Conservation (phyloP, 2,113 vertebrate species). For the Orthonyx spaldingii region DNA sequence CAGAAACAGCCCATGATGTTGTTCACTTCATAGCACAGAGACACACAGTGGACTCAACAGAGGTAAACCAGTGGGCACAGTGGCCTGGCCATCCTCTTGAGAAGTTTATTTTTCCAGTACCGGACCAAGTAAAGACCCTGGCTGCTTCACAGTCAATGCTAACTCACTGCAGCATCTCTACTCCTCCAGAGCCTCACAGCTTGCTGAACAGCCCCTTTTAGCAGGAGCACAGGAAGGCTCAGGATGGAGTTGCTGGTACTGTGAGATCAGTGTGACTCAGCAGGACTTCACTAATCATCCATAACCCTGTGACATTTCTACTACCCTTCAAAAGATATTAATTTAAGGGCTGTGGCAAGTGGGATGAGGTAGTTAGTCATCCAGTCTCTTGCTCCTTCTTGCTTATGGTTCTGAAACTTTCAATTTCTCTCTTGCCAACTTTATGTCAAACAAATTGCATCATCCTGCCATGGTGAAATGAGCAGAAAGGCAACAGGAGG, state of each 20-base stretch:
- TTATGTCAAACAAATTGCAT: background rate
- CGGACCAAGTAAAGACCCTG: background rate
- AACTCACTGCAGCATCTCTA: background rate
- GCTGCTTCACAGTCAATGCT: background rate
- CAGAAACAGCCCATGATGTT: background rate
- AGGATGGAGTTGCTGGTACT: background rate
- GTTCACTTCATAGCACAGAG: background rate
- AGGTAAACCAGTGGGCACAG: background rate
- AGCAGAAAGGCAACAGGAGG: background rate
- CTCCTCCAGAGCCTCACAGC: background rate
- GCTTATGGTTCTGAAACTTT: background rate
- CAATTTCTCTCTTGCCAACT: background rate
- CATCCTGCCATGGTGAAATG: background rate
- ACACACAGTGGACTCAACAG: background rate
- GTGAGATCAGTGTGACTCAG: background rate
- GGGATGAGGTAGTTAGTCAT: background rate
- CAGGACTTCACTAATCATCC: background rate
- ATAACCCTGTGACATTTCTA: background rate
- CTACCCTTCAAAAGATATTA: background rate
- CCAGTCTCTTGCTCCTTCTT: background rate
- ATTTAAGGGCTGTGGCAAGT: background rate
- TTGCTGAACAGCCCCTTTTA: background rate
- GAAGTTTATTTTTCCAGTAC: background rate
- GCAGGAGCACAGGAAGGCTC: background rate
- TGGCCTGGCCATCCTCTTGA: background rate